Conservation (phyloP, 2,888 invertebrate species). For the Dugesia japonica region DNA sequence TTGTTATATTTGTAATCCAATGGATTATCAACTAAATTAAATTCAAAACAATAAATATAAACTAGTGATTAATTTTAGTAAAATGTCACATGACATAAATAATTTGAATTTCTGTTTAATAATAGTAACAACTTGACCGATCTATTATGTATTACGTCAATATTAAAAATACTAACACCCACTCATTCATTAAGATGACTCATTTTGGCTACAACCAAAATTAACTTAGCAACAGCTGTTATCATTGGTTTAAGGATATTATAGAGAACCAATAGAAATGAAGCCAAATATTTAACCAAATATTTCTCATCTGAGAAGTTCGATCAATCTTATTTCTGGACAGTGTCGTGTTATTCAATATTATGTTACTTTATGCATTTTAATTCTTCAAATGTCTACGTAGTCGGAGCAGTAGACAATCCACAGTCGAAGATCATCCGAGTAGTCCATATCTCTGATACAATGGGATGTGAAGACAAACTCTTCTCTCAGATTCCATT, state of each 20-base stretch:
- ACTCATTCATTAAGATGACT: not conserved
- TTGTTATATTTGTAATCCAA: too few relatives aligned
- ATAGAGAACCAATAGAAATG: constrained; percentile 4
- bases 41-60: too few relatives aligned
- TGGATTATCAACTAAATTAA: too few relatives aligned
- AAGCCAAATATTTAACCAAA: constrained; percentile 4
- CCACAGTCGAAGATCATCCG: constrained; percentile 36
- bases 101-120: not conserved
- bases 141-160: constrained; percentile 3
- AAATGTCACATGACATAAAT: not conserved
- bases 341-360: not conserved
- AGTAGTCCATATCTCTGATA: constrained; percentile 43
- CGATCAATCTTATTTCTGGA: constrained; percentile 1
- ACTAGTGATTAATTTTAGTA: too few relatives aligned
- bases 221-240: constrained; percentile 11
- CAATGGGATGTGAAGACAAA: constrained; percentile 39
- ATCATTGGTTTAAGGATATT: not conserved
- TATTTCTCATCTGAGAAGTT: constrained; percentile 15
- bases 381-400: constrained; percentile 28
- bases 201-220: constrained; percentile 7
- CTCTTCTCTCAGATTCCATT: constrained; percentile 37
- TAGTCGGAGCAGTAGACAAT: constrained; percentile 28
- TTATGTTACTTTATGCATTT: constrained; percentile 13
- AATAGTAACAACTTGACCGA: not conserved
- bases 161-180: not conserved